phyloP scores from a whole-genome alignment of 2,113 vertebrate genomes.

The Micronycteris hirsuta region DNA sequence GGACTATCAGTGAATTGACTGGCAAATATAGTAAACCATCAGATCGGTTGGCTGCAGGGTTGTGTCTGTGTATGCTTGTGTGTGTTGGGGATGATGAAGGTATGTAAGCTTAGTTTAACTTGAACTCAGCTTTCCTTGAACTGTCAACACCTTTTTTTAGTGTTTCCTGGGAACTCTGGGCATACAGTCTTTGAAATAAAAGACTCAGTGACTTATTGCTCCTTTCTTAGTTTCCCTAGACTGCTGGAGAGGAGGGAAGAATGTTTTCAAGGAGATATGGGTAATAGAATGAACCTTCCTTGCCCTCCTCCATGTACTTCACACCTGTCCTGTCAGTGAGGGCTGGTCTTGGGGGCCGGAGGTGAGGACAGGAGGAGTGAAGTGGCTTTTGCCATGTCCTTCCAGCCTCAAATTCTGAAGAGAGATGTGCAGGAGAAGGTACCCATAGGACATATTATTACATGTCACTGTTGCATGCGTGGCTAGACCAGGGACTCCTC shows the following conservation, averaged over 20 bases:
- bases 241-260: neutral
- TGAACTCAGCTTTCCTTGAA: neutral
- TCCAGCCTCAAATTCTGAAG: neutral
- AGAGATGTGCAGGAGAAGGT: neutral
- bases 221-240: neutral
- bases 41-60: neutral
- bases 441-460: neutral
- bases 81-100: neutral
- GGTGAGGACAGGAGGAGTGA: neutral
- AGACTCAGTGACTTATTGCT: neutral
- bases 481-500: neutral
- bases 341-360: neutral
- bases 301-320: neutral
- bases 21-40: neutral
- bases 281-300: neutral
- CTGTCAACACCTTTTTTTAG: neutral
- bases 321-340: neutral
- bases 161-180: neutral
- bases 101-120: neutral
- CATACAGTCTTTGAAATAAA: neutral
- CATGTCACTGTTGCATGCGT: rapidly evolving
- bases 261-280: neutral
- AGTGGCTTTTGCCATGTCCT: neutral
- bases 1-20: neutral
- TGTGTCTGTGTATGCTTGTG: neutral